These are phyloP conservation scores for Paratilapia polleni DNA, from an alignment of 2,113 vertebrate species.

Conservation along the genomic window DNA sequence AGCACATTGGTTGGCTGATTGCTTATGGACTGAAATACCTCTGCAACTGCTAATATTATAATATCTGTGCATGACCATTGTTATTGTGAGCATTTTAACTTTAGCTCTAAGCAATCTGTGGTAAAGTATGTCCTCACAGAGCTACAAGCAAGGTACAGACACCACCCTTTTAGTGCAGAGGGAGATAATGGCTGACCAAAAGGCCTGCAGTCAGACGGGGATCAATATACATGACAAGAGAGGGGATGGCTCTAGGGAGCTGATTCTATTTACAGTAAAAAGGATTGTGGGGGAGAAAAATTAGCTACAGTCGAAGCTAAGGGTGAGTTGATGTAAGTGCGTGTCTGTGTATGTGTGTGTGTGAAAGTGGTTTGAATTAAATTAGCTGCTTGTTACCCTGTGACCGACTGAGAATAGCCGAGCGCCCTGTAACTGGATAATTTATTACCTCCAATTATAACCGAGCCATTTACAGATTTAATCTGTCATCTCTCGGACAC, in stretches of 20 bases:
- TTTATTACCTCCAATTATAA: conserved; percentile 56
- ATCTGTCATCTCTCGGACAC: conserved; percentile 28
- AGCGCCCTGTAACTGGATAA: conserved; percentile 28
- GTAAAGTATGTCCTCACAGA: background rate
- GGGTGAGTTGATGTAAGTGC: background rate
- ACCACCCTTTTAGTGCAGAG: background rate
- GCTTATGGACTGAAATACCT: no score
- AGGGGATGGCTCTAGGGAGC: conserved; percentile 28
- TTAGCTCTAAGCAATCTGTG: background rate
- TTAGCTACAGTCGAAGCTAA: background rate
- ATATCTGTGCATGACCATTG: background rate
- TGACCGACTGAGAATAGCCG: conserved; percentile 57
- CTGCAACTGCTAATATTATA: background rate
- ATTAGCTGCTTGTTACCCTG: conserved; percentile 42
- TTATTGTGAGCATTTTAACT: background rate
- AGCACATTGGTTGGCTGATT: no score
- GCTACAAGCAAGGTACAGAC: background rate
- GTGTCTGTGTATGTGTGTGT: background rate
- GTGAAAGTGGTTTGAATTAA: conserved; percentile 51
- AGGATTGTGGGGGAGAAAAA: conserved; percentile 18
- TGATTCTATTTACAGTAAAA: conserved; percentile 63
- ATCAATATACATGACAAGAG: conserved; percentile 55
- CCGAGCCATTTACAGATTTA: conserved; percentile 30
- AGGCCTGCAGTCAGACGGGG: conserved; percentile 6
- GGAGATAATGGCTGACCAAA: conserved; percentile 20